phyloP scores from a whole-genome alignment of 2,797 vertebrate genomes.

The Neosilurus hyrtlii region DNA sequence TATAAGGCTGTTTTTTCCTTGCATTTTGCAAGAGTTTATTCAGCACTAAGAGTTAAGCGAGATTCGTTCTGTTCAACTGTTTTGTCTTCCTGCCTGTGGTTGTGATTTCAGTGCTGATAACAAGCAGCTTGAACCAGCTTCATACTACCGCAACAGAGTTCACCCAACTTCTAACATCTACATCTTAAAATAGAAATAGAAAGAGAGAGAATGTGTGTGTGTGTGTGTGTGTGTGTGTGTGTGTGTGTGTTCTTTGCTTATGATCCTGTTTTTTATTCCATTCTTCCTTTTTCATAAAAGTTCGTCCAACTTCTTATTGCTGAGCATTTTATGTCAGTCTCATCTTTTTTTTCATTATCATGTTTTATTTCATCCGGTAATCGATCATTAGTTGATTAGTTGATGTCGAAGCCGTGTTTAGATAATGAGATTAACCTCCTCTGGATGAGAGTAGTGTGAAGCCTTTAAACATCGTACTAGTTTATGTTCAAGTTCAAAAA shows the following conservation, averaged over 20 bases:
- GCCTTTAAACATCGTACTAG: neutral
- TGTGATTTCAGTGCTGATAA: constrained; percentile 16
- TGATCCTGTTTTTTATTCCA: neutral
- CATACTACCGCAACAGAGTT: no score
- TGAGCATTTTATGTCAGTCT: neutral
- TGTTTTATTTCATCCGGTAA: no score
- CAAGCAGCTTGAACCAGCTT: neutral
- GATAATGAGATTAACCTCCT: neutral
- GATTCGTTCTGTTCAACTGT: neutral
- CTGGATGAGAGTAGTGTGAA: neutral
- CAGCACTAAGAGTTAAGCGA: neutral
- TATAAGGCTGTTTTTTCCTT: neutral
- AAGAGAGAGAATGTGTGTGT: neutral
- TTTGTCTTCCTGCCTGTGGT: neutral
- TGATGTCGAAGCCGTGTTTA: neutral
- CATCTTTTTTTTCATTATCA: no score
- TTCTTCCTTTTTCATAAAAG: neutral
- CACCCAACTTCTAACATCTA: neutral
- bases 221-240: no score
- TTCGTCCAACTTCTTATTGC: neutral
- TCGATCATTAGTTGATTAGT: neutral
- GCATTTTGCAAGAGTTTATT: neutral
- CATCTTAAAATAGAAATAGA: neutral
- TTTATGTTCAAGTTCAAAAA: neutral
- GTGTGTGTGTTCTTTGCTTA: neutral